phyloP scores from a whole-genome alignment of 2,888 invertebrate genomes.

The Drosophila nigritarsus region DNA sequence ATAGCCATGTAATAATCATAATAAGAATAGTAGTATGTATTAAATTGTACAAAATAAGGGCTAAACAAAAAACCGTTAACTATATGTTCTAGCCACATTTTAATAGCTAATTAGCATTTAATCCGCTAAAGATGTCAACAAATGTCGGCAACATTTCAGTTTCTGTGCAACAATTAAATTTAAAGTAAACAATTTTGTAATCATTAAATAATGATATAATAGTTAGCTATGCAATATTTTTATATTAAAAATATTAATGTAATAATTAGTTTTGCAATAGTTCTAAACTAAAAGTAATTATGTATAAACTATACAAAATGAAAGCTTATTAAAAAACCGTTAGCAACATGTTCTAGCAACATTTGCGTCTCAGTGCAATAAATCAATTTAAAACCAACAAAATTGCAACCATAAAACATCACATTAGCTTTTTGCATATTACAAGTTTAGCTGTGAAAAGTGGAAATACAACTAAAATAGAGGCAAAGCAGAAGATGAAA shows the following conservation, averaged over 20 bases:
- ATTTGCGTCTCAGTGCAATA: not conserved
- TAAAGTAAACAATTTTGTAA: not conserved
- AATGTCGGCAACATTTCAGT: not conserved
- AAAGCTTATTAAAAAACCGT: not conserved
- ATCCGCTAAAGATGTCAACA: not conserved
- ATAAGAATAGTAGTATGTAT: too few species aligned
- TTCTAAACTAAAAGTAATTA: not conserved
- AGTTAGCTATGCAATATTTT: not conserved
- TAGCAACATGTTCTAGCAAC: conserved; percentile 1
- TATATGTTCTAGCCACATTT: not conserved
- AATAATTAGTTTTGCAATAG: not conserved
- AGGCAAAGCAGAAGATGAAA: conserved; percentile 23
- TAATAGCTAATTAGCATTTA: not conserved
- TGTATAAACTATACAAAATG: not conserved
- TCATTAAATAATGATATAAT: not conserved
- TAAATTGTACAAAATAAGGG: too few species aligned
- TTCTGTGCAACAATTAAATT: not conserved
- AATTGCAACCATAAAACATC: not conserved
- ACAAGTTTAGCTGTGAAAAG: conserved; percentile 15
- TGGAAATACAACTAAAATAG: conserved; percentile 18
- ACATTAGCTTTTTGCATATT: not conserved
- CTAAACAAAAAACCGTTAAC: not conserved
- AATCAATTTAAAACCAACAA: not conserved
- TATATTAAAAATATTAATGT: not conserved
- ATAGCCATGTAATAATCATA: too few species aligned